These are phyloP conservation scores for Heliconius hortense DNA, from an alignment of 2,888 invertebrate genomes.

Conservation along the genomic window DNA sequence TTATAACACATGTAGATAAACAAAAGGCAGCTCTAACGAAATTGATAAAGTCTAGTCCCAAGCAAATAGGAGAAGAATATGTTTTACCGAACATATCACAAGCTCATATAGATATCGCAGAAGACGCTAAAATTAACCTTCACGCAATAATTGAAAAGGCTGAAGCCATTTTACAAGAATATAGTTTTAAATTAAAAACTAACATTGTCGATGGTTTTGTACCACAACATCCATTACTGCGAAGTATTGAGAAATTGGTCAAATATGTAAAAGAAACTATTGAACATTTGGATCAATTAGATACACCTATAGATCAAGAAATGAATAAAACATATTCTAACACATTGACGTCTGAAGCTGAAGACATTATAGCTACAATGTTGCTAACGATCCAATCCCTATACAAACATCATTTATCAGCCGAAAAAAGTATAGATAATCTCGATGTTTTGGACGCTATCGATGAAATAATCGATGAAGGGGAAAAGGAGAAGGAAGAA, in stretches of 20 bases:
- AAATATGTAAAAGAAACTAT: slow-evolving; percentile 56
- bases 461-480: slow-evolving; percentile 64
- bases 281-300: slow-evolving; percentile 52
- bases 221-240: slow-evolving; percentile 63
- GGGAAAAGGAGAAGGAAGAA: slow-evolving; percentile 60
- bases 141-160: slow-evolving; percentile 55
- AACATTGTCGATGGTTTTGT: slow-evolving; percentile 46
- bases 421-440: slow-evolving; percentile 52
- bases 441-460: slow-evolving; percentile 64
- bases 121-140: slow-evolving; percentile 59
- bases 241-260: slow-evolving; percentile 57
- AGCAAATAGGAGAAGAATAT: slow-evolving; percentile 53
- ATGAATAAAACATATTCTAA: slow-evolving; percentile 53
- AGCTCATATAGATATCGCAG: slow-evolving; percentile 61
- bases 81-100: slow-evolving; percentile 57
- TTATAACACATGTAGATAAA: slow-evolving; percentile 62
- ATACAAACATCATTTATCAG: slow-evolving; percentile 70
- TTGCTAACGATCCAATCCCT: slow-evolving; percentile 63
- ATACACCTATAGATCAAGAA: slow-evolving; percentile 50
- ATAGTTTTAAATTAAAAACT: slow-evolving; percentile 59
- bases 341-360: slow-evolving; percentile 56
- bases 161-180: slow-evolving; percentile 56
- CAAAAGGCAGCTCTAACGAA: slow-evolving; percentile 66
- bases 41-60: slow-evolving; percentile 57
- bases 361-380: slow-evolving; percentile 68